Evolutionary conservation across 2,113 vertebrate species (phyloP).

Genomic region (Colaptes auratus): DNA sequence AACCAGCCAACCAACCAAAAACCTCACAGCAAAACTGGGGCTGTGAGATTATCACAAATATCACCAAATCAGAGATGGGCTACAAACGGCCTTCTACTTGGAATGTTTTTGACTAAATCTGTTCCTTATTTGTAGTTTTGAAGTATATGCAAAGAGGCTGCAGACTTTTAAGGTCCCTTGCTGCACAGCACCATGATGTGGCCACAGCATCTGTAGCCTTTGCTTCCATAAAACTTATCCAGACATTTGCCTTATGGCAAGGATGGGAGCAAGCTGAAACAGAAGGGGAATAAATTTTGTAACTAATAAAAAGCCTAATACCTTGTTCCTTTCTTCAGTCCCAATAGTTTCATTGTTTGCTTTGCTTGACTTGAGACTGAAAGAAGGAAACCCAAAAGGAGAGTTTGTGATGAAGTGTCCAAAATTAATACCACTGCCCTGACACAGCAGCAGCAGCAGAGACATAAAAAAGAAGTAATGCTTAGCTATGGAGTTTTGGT

Average conservation of each 20-base stretch:
- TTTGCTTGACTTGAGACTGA: conserved; percentile 30
- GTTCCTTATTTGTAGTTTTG: neutral
- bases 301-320: conserved; percentile 30
- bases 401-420: neutral
- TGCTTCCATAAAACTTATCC: neutral
- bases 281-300: conserved; percentile 31
- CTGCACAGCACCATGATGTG: accelerated
- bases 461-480: conserved; percentile 55
- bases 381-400: neutral
- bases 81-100: conserved; percentile 11
- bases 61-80: neutral
- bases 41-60: neutral
- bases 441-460: neutral
- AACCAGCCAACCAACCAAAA: neutral
- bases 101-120: conserved; percentile 1
- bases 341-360: conserved; percentile 29
- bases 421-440: conserved; percentile 34
- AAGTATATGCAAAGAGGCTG: neutral
- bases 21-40: neutral
- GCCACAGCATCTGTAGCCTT: neutral
- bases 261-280: neutral
- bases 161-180: neutral
- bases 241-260: neutral
- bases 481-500: conserved; percentile 54
- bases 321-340: neutral